Base-by-base conservation (phyloP, 2,888 invertebrate genomes). In the Macropis europaea region DNA sequence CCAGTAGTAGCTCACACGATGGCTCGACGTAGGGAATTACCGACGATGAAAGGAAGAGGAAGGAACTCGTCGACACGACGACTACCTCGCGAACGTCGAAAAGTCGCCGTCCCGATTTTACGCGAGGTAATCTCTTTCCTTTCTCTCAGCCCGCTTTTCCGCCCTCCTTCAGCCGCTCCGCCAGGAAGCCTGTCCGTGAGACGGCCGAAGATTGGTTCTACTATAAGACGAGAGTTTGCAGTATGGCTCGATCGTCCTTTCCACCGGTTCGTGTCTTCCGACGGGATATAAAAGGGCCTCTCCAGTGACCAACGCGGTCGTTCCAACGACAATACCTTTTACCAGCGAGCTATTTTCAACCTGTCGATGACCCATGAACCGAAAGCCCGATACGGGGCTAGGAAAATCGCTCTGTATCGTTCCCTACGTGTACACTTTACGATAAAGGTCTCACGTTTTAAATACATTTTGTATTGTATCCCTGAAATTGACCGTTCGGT, bases 251-350 rank as follows among this genome's bases (percentile, higher is more conserved):
- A 77, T 73, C 75, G 57, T 24, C 50, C 40, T 36, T 71, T 34
- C 63, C 19, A 26, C 13, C 17, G 47, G 53, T 56, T 48, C 47
- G 63, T 72, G 75, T 70, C 67, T 72, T 67, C 76, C 77, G 72
- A 67, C 62, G 67, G 61, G 73, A 64, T 79, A 78, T 77, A 81
- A 79, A 82, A 81, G 71, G 68, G 75, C 68, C 81, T 64, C 75
- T 76, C 75, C 59, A 77, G 79, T 82, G 85, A 72, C 78, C 78
- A 60, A 79, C 73, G 62, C 64, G 74, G 71, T 75, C 80, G 72
- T 80, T 81, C 43, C 73, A 52, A 67, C 70, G 71, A 74, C 78
- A 79, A 79, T 79, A 78, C 71, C 62, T 60, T 73, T 67, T 59
- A 64, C 48, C 22, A 54, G 67, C 57, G 9, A 26, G 61, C 74